Conservation (phyloP, 2,888 invertebrate genomes). For the Caenorhabditis panamensis region DNA sequence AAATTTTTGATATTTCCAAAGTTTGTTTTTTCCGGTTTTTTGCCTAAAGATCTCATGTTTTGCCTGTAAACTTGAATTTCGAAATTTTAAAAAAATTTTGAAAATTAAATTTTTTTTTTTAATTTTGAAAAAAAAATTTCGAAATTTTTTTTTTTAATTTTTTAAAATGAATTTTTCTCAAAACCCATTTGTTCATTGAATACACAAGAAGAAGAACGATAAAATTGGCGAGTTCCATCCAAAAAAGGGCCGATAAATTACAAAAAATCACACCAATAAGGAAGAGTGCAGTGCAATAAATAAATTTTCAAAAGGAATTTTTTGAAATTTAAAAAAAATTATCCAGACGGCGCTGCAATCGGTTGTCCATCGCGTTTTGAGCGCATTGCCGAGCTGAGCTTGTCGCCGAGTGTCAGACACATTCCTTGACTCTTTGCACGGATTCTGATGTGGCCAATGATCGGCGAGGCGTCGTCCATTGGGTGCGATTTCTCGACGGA, state of each 20-base stretch:
- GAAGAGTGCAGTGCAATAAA: no score
- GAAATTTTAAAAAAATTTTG: conserved; percentile 1
- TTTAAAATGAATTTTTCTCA: no score
- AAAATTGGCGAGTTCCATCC: no score
- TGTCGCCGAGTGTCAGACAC: conserved; percentile 98
- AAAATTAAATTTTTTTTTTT: conserved; percentile 1
- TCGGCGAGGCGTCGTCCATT: conserved; percentile 86
- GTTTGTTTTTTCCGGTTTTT: background rate
- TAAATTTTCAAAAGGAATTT: no score
- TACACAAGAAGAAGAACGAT: no score
- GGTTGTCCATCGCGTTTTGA: conserved; percentile 52
- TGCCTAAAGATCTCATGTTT: background rate
- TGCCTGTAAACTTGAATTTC: background rate
- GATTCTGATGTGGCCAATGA: conserved; percentile 96
- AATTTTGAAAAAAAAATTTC: background rate
- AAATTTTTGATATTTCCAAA: background rate
- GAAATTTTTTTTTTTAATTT: conserved; percentile 1
- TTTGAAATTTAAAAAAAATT: conserved; percentile 21
- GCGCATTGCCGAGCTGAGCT: conserved; percentile 85
- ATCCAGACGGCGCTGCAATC: conserved; percentile 41
- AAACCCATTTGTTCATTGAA: no score
- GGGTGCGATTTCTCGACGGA: conserved; percentile 90
- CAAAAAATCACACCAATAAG: background rate
- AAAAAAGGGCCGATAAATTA: background rate
- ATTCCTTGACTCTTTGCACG: conserved; percentile 99